phyloP scores from a whole-genome alignment of 2,113 vertebrate genomes.

The Caloenas nicobarica region DNA sequence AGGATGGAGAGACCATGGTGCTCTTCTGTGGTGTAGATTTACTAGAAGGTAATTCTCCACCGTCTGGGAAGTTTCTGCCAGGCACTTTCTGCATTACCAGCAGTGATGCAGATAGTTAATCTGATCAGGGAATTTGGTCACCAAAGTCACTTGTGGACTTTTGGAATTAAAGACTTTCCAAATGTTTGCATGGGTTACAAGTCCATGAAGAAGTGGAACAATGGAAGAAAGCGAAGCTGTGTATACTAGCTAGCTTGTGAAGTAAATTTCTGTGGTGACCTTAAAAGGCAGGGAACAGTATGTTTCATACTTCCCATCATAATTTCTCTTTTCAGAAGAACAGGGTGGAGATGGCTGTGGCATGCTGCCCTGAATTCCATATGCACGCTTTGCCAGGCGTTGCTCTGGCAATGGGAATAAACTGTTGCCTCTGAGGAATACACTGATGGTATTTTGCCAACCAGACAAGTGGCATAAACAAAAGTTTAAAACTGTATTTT shows the following conservation, averaged over 20 bases:
- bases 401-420: constrained; percentile 14
- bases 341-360: constrained; percentile 18
- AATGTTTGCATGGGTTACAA: background rate
- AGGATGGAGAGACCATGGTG: background rate
- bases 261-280: background rate
- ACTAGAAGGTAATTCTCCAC: background rate
- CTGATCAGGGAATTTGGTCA: background rate
- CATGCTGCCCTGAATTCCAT: background rate
- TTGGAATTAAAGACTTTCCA: background rate
- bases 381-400: background rate
- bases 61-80: background rate
- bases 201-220: background rate
- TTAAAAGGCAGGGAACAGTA: constrained; percentile 50
- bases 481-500: background rate
- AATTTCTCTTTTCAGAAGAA: background rate
- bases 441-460: fast-evolving
- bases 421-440: background rate
- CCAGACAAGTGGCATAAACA: background rate
- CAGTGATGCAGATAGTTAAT: background rate
- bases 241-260: background rate
- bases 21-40: background rate
- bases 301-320: background rate
- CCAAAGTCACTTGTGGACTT: background rate
- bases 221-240: background rate
- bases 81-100: background rate